Base-by-base conservation (phyloP, 1,140 invertebrate genomes). In the Zophobas morio region DNA sequence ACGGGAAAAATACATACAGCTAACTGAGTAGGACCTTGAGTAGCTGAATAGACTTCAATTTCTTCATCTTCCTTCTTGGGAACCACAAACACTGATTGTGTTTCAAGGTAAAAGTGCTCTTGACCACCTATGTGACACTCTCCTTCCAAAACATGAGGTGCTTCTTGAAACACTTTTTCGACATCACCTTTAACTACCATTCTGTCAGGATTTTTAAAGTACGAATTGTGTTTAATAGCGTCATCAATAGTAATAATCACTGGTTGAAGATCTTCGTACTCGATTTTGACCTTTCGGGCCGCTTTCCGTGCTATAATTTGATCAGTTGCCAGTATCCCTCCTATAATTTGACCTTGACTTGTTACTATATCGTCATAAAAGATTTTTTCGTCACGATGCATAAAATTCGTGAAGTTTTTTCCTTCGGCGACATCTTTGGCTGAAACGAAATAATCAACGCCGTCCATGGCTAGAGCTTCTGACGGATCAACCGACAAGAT, bases 21-120 rank as follows among this genome's bases (percentile, higher is more conserved):
- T 78, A 90, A 88, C 85, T 96, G 94, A 0, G 91, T 88, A 0
- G 95, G 94, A 89, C 94, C 91, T 87, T 99, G 97, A 0, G 94
- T 93, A 0, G 95, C 94, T 66, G 90, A 91, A 82, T 94, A 93
- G 6, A 99, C 84, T 86, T 98, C 96, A 73, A 98, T 88, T 86
- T 98, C 96, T 80, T 96, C 92, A 81, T 93, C 90, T 84, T 95
- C 94, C 82, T 92, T 91, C 73, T 91, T 92, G 0, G 96, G 96
- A 39, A 96, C 87, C 0, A 92, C 96, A 53, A 96, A 87, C 39
- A 90, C 85, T 6, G 90, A 90, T 37, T 97, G 91, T 0, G 97
- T 98, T 88, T 98, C 96, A 77, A 99, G 87, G 87, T 99, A 99
- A 88, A 99, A 99, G 86, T 99, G 98, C 86, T 99, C 97, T 86